A percentile compares a stretch with the other conserved stretches of the same genome.
Conservation (phyloP, 2,113 vertebrate species). For the Cairina moschata region DNA sequence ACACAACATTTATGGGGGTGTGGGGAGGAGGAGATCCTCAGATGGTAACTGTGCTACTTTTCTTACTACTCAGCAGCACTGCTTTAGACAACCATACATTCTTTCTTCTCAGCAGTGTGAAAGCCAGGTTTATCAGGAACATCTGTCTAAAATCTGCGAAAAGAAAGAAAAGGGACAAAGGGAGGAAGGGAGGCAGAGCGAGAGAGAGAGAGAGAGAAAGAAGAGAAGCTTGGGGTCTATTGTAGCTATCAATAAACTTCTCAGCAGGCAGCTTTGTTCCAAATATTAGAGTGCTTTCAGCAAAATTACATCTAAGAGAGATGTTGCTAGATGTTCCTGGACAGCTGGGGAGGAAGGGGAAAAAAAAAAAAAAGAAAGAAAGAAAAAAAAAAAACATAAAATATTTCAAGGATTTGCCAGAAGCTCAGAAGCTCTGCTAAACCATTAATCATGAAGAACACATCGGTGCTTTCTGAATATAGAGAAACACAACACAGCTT, state of each 20-base stretch:
- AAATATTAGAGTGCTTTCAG: not conserved
- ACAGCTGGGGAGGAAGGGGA: not conserved
- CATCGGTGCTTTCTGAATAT: not conserved
- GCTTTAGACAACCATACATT: not conserved
- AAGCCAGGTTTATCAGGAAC: not conserved
- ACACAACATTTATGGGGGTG: rapidly evolving
- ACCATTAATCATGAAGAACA: not conserved
- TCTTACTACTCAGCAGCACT: no score
- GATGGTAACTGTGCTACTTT: not conserved
- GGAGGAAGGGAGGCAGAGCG: no score
- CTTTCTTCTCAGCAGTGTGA: not conserved
- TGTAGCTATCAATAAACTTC: not conserved
- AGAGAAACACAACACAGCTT: not conserved
- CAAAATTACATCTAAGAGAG: not conserved
- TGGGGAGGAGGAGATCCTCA: not conserved
- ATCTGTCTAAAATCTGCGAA: not conserved
- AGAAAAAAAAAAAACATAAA: not conserved
- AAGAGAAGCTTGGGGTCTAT: not conserved
- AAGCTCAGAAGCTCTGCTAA: not conserved
- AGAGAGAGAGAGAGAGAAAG: no score
- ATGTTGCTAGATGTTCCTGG: not conserved
- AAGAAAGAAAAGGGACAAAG: no score
- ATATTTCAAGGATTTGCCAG: not conserved
- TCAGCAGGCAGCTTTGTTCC: not conserved
- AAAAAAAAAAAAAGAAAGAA: not conserved